Evolutionary conservation across 2,888 invertebrate genomes (phyloP).

Genomic region (Drepanosiphum platanoidis): DNA sequence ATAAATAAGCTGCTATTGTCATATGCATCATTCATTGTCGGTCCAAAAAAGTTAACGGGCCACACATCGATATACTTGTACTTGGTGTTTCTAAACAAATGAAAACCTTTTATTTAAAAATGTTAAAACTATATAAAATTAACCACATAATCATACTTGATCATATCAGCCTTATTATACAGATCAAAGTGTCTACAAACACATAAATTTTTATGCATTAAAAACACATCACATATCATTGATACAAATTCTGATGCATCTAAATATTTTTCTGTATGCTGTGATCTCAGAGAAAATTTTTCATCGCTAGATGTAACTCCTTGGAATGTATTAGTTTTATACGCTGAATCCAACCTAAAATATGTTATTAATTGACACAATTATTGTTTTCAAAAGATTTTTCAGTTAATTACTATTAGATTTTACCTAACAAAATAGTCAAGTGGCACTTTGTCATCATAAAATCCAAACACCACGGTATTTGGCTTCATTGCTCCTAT

Average conservation of each 20-base stretch:
- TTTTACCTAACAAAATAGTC: slow-evolving; percentile 78
- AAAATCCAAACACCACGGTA: slow-evolving; percentile 93
- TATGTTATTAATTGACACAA: slow-evolving; percentile 50
- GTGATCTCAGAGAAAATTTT: slow-evolving; percentile 71
- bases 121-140: slow-evolving; percentile 38
- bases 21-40: slow-evolving; percentile 81
- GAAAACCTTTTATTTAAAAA: too few species aligned
- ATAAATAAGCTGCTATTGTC: slow-evolving; percentile 93
- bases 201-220: slow-evolving; percentile 94
- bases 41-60: slow-evolving; percentile 92
- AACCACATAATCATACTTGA: slow-evolving; percentile 49
- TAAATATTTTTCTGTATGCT: slow-evolving; percentile 68
- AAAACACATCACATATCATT: slow-evolving; percentile 86
- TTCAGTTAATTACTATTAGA: not conserved
- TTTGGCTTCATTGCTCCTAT: slow-evolving; percentile 99
- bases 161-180: slow-evolving; percentile 80
- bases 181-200: slow-evolving; percentile 90
- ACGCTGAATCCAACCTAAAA: slow-evolving; percentile 62
- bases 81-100: slow-evolving; percentile 70
- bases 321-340: slow-evolving; percentile 63
- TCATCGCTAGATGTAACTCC: slow-evolving; percentile 67
- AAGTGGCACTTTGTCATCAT: slow-evolving; percentile 78
- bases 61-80: slow-evolving; percentile 94
- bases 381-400: not conserved
- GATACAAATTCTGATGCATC: slow-evolving; percentile 79